Evolutionary conservation across 2,113 vertebrate species (phyloP).

Genomic region (Ctenodactylus gundi): DNA sequence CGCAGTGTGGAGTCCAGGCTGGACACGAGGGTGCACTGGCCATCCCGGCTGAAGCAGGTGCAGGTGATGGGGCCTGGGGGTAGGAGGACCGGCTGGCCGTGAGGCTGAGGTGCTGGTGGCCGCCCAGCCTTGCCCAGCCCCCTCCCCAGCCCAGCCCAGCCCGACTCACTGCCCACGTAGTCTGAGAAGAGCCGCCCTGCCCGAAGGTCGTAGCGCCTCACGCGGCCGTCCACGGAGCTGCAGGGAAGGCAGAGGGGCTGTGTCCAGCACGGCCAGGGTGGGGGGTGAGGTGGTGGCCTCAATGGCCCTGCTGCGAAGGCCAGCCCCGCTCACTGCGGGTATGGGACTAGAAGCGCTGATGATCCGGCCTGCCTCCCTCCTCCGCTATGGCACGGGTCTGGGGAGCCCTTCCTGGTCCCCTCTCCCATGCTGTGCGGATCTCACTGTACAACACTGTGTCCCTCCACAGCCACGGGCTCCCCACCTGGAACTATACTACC

Average conservation of each 20-base stretch:
- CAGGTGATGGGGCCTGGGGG: conserved; percentile 94
- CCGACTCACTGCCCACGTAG: conserved; percentile 91
- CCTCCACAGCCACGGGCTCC: too few relatives aligned
- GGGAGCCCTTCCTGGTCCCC: too few relatives aligned
- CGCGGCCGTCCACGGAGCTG: conserved; percentile 89
- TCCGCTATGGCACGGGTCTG: too few relatives aligned
- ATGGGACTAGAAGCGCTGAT: neutral
- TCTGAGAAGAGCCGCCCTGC: conserved; percentile 91
- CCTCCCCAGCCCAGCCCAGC: neutral
- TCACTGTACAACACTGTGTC: too few relatives aligned
- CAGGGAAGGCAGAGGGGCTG: neutral
- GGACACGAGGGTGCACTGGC: conserved; percentile 90
- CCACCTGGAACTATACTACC: too few relatives aligned
- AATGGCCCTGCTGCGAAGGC: too few relatives aligned
- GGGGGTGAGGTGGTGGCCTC: too few relatives aligned
- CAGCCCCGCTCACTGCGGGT: too few relatives aligned
- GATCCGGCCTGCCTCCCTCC: too few relatives aligned
- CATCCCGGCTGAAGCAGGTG: conserved; percentile 94
- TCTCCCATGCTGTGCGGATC: too few relatives aligned
- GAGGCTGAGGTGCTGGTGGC: neutral
- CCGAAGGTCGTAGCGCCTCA: conserved; percentile 93
- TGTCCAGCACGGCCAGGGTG: too few relatives aligned
- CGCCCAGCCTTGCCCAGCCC: too few relatives aligned
- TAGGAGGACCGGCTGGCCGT: neutral
- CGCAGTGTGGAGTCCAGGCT: conserved; percentile 91